These are phyloP conservation scores for Drosophila flavopinicola DNA, from an alignment of 2,888 invertebrate genomes.

Conservation along the genomic window DNA sequence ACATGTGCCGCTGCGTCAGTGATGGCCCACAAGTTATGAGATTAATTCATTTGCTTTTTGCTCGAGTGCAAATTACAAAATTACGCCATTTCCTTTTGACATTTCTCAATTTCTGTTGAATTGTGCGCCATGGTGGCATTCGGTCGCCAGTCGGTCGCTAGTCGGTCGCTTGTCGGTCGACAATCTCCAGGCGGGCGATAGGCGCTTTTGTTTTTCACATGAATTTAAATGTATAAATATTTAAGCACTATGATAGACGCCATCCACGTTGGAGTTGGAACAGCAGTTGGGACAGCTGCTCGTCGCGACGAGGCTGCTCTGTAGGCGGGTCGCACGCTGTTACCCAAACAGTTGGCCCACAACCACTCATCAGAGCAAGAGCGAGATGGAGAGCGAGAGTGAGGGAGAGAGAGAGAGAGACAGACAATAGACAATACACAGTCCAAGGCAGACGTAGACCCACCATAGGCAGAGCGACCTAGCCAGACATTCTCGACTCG, in stretches of 20 bases:
- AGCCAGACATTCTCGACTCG: slow-evolving; percentile 55
- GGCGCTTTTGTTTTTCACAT: slow-evolving; percentile 74
- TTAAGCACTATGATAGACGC: slow-evolving; percentile 71
- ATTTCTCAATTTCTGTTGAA: slow-evolving; percentile 77
- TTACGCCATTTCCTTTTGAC: slow-evolving; percentile 75
- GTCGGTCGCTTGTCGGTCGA: slow-evolving; percentile 8
- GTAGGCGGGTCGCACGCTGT: slow-evolving; percentile 43
- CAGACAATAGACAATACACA: slow-evolving; percentile 12
- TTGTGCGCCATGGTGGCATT: slow-evolving; percentile 56
- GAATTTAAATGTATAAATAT: slow-evolving; percentile 77
- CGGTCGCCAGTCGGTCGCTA: slow-evolving; percentile 37
- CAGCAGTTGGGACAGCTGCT: slow-evolving; percentile 31
- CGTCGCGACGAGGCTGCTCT: slow-evolving; percentile 25
- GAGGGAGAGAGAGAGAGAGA: too few relatives aligned
- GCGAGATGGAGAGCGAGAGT: too few relatives aligned
- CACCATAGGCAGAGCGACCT: slow-evolving; percentile 17
- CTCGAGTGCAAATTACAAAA: slow-evolving; percentile 77
- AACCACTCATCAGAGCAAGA: slow-evolving; percentile 19
- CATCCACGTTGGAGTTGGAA: slow-evolving; percentile 7
- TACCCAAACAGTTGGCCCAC: slow-evolving; percentile 54
- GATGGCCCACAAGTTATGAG: slow-evolving; percentile 55
- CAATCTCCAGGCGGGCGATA: slow-evolving; percentile 40
- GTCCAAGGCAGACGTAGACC: slow-evolving; percentile 21
- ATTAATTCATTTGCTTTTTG: slow-evolving; percentile 77
- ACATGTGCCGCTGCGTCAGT: slow-evolving; percentile 31